Evolutionary conservation across 2,888 invertebrate genomes (phyloP).

Genomic region (Tubulanus polymorphus): DNA sequence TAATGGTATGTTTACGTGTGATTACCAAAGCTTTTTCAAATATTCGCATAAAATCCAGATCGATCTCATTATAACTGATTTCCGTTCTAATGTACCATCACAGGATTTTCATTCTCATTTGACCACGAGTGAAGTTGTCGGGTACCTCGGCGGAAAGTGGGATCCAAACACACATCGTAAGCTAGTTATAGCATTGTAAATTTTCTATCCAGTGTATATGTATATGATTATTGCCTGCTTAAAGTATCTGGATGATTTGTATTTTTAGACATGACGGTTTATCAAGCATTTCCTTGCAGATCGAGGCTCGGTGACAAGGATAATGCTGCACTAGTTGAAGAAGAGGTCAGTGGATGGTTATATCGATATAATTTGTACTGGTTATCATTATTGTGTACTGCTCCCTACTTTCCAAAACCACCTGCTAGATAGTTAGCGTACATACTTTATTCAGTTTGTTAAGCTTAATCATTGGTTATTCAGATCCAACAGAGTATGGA

Average conservation of each 20-base stretch:
- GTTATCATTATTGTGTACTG: too few species aligned
- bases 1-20: conserved; percentile 63
- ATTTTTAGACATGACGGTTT: conserved; percentile 74
- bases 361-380: too few species aligned
- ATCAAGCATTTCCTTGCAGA: conserved; percentile 84
- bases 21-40: too few species aligned
- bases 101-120: conserved; percentile 87
- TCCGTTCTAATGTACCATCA: conserved; percentile 4
- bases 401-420: too few species aligned
- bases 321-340: conserved; percentile 59
- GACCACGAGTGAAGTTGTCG: conserved; percentile 89
- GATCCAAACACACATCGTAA: conserved; percentile 89
- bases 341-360: conserved; percentile 49
- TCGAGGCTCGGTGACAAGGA: conserved; percentile 72
- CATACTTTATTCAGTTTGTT: too few species aligned
- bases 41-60: too few species aligned
- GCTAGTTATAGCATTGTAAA: conserved; percentile 46
- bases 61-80: not conserved
- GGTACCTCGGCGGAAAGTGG: conserved; percentile 94
- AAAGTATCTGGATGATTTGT: conserved; percentile 12
- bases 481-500: conserved; percentile 77
- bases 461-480: too few species aligned
- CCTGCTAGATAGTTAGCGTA: too few species aligned
- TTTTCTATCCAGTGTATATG: not conserved
- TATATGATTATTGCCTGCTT: not conserved